These are phyloP conservation scores for Acrocephalus kingi DNA, from an alignment of 2,113 vertebrate species.

Conservation along the genomic window DNA sequence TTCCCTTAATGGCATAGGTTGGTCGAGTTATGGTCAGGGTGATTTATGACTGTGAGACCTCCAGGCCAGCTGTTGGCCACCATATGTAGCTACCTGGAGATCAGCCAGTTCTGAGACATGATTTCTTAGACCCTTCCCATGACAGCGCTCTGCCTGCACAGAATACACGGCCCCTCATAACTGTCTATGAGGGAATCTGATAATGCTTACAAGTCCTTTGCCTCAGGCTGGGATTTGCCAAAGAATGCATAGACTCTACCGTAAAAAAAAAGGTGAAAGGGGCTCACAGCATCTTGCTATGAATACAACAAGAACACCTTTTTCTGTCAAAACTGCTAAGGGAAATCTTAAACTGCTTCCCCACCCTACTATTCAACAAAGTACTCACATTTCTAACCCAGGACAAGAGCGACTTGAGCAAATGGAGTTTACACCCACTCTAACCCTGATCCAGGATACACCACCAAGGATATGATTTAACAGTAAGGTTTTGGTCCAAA, in stretches of 20 bases:
- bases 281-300: neutral
- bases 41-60: neutral
- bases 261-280: neutral
- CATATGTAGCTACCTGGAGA: neutral
- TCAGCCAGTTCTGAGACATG: neutral
- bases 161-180: fast-evolving
- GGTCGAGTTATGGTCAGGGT: neutral
- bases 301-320: neutral
- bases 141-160: neutral
- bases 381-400: neutral
- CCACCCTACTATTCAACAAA: neutral
- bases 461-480: neutral
- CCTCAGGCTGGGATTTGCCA: neutral
- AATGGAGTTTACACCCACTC: neutral
- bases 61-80: neutral
- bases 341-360: neutral
- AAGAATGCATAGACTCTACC: neutral
- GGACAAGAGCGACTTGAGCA: neutral
- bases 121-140: neutral
- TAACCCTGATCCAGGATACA: neutral
- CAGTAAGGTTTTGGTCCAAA: neutral
- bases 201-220: neutral
- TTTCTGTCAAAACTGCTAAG: neutral
- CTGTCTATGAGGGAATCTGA: neutral
- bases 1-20: neutral